These are phyloP conservation scores for Nothobranchius kuhntae DNA, from an alignment of 2,113 vertebrate species.

Conservation along the genomic window DNA sequence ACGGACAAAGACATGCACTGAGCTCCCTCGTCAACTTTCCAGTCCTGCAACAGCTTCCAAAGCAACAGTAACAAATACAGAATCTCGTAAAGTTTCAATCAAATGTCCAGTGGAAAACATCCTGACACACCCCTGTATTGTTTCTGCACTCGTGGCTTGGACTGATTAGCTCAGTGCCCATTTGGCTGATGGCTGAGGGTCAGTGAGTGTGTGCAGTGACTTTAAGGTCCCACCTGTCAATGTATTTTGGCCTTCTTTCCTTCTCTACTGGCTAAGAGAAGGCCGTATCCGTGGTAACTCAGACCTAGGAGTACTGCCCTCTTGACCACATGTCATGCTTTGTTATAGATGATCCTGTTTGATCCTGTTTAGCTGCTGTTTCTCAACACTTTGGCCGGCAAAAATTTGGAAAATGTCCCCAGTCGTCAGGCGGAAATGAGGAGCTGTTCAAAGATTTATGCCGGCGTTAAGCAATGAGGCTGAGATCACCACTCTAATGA, in stretches of 20 bases:
- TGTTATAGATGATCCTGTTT: conserved; percentile 33
- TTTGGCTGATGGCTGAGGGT: conserved; percentile 46
- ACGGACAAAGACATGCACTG: conserved; percentile 48
- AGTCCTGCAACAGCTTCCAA: conserved; percentile 6
- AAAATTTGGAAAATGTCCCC: conserved; percentile 11
- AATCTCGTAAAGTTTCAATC: conserved; percentile 1
- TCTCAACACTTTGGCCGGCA: conserved; percentile 36
- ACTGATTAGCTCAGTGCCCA: conserved; percentile 26
- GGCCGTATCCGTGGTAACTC: conserved; percentile 32
- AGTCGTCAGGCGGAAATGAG: neutral
- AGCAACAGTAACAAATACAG: conserved; percentile 15
- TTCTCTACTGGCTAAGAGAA: conserved; percentile 38
- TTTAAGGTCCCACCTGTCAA: conserved; percentile 50
- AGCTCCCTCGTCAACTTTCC: conserved; percentile 22
- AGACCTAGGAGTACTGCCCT: conserved; percentile 31
- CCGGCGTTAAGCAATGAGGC: conserved; percentile 35
- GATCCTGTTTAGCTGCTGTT: conserved; percentile 45
- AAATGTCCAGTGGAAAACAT: conserved; percentile 25
- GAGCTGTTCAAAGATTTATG: conserved; percentile 13
- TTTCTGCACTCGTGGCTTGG: conserved; percentile 34
- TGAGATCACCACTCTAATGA: conserved; percentile 39
- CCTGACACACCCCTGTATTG: conserved; percentile 17
- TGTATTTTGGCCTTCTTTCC: conserved; percentile 52
- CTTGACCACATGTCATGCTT: conserved; percentile 44
- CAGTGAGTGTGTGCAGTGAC: conserved; percentile 40